Evolutionary conservation across 2,113 vertebrate genomes (phyloP), one percentile per base, ranked within the genome.

Genomic region (Eretmochelys imbricata): DNA sequence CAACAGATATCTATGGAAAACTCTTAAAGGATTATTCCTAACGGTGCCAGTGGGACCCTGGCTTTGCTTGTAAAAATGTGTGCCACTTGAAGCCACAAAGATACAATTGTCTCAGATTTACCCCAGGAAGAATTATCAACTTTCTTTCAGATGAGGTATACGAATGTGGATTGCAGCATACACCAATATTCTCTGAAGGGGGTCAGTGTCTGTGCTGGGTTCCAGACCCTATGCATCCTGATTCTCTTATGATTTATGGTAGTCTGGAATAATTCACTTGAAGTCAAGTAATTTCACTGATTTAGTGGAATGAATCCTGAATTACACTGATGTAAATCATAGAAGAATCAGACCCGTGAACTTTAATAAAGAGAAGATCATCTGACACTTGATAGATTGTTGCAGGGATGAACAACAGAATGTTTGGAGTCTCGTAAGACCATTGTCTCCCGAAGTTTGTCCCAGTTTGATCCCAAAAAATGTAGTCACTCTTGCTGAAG

Each of bases 11-110:
- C 84, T 96, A 92, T 93, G 78, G 87, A 96, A 96, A 92, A 90
- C 80, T 91, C 87, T 87, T 93, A 85, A 76, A 96, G 51, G 62
- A 91, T 87, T 96, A 62, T 85, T 96, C 91, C 84, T 96, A 88
- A 95, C 53, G 75, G 85, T 5, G 9, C 90, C 92, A 90, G 2
- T 80, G 82, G 91, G 90, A 96, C 69, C 54, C 29, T 87, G 95
- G 84, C 90, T 91, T 83, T 94, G 76, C 82, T 90, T 93, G 81
- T 95, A 92, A 97, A 97, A 97, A 91, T 6, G 65, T 84, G 87
- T 90, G 69, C 93, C 82, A 89, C 94, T 96, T 53, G 85, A 92
- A 65, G 86, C 88, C 86, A 95, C 84, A 93, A 96, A 90, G 85
- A 91, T 86, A 94, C 48, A 91, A 95, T 96, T 97, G 93, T 96